Base-by-base conservation (phyloP, 2,797 vertebrate species). In the Pseudocheirus occidentalis region DNA sequence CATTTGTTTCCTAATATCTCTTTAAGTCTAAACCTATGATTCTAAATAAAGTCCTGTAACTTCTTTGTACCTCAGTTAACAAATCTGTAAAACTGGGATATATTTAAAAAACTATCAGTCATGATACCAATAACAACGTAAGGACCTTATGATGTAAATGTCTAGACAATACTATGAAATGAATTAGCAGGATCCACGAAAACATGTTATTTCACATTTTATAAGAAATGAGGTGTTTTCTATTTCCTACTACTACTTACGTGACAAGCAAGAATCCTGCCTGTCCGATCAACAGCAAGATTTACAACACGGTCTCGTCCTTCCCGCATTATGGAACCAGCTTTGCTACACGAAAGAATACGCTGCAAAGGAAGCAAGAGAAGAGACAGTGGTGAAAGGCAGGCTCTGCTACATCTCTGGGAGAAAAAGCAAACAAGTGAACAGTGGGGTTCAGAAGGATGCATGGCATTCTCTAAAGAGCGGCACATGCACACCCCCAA, bases 281-380 rank as follows among this genome's bases (percentile, higher is more conserved):
- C 98, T 1, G 97, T 99, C 91, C 34, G 50, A 97, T 99, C 99
- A 0, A 99, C 95, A 0, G 98, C 98, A 93, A 99, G 98, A 3
- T 99, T 99, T 89, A 99, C 99, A 16, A 99, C 98, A 81, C 99
- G 97, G 96, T 99, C 99, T 95, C 99, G 99, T 97, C 99, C 99
- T 96, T 99, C 99, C 95, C 99, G 98, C 98, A 99, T 99, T 97
- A 99, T 97, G 96, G 99, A 99, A 9, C 99, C 99, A 28, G 97
- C 99, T 97, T 99, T 99, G 96, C 90, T 98, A 98, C 99, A 99
- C 4, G 98, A 99, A 89, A 99, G 56, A 4, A 99, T 99, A 92
- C 99, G 99, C 99, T 99, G 6, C 0, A 62, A 24, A 90, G 73
- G 94, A 90, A 96, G 90, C 27, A 93, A 93, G 94, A 59, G 21